Conservation (phyloP, 2,888 invertebrate genomes). For the Branchipolynoe longqiensis region DNA sequence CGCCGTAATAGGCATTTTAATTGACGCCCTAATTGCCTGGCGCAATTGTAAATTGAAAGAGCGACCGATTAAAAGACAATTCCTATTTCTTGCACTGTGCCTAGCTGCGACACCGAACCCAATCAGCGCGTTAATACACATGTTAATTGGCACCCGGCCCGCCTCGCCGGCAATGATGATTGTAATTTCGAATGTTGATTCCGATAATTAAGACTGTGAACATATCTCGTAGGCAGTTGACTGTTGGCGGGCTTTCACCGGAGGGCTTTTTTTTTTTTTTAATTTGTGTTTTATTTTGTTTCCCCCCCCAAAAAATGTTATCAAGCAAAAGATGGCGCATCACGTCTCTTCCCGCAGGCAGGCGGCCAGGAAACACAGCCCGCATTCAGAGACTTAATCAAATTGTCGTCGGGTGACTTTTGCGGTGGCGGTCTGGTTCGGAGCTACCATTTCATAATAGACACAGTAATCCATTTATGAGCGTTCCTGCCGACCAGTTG, state of each 20-base stretch:
- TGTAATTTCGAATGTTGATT: constrained; percentile 48
- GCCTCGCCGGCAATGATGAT: constrained; percentile 44
- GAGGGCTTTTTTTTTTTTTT: constrained; percentile 14
- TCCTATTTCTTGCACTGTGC: constrained; percentile 53
- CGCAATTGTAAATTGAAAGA: constrained; percentile 56
- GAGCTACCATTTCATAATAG: constrained; percentile 20
- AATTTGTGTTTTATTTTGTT: no score
- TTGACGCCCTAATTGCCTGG: constrained; percentile 39
- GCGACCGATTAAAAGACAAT: constrained; percentile 44
- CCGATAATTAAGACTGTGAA: constrained; percentile 45
- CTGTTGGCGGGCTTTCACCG: not conserved
- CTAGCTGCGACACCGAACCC: constrained; percentile 20
- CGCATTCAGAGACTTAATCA: constrained; percentile 36
- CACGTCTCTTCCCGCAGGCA: not conserved
- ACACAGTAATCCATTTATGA: no score
- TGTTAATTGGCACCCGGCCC: constrained; percentile 45
- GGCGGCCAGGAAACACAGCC: constrained; percentile 7
- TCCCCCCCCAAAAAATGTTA: no score
- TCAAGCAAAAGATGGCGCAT: constrained; percentile 28
- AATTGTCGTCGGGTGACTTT: constrained; percentile 29
- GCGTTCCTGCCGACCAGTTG: no score
- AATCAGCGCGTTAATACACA: constrained; percentile 42
- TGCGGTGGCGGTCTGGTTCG: not conserved
- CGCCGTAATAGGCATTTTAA: constrained; percentile 51
- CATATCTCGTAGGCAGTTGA: constrained; percentile 28